These are phyloP conservation scores for Pyrrhura leucotis DNA, from an alignment of 2,797 vertebrate species.

Conservation along the genomic window DNA sequence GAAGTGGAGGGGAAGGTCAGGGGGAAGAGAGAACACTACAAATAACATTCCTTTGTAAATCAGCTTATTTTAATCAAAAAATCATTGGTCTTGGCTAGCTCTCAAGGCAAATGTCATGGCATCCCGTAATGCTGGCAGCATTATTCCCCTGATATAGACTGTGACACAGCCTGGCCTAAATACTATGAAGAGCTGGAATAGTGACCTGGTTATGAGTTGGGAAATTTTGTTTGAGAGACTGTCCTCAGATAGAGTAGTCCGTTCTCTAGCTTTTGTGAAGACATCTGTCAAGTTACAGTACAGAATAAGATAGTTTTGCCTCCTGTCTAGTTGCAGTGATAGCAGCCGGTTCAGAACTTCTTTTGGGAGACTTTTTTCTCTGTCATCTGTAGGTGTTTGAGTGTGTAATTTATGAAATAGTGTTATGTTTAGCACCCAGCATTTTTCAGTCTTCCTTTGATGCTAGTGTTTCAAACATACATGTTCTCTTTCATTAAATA, in stretches of 20 bases:
- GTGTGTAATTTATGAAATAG: neutral
- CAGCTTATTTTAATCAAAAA: conserved; percentile 34
- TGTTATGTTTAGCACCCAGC: neutral
- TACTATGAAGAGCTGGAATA: neutral
- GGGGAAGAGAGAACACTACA: neutral
- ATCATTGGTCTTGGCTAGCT: neutral
- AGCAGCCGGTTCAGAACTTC: neutral
- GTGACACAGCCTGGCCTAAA: neutral
- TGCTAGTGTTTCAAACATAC: conserved; percentile 20
- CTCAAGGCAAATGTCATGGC: conserved; percentile 9
- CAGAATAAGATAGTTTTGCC: neutral
- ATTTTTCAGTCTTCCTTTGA: neutral
- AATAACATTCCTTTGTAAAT: conserved; percentile 10
- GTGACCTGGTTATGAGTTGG: neutral
- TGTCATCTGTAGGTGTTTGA: neutral
- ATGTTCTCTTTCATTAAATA: conserved; percentile 31
- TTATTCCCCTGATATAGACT: neutral
- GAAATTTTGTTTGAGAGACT: neutral
- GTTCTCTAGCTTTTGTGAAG: neutral
- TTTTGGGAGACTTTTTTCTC: neutral
- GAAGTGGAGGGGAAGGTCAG: neutral
- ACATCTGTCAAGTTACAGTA: neutral
- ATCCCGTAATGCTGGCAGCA: neutral
- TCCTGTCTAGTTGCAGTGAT: neutral
- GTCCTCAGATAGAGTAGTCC: neutral